Evolutionary conservation across 2,888 invertebrate genomes (phyloP), one percentile per base, ranked within the genome.

Genomic region (Tromatobia lineatoria): DNA sequence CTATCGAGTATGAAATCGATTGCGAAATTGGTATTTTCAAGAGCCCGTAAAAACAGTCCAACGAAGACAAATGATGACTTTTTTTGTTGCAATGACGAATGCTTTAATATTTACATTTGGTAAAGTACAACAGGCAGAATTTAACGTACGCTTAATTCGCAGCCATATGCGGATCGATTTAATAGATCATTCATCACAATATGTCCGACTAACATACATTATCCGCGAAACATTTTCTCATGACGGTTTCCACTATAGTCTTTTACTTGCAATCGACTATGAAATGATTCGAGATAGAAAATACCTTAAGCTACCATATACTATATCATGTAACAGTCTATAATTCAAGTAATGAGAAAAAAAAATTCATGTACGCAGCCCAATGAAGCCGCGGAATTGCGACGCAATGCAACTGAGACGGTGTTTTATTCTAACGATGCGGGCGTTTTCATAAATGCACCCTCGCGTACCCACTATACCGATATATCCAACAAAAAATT

Each of bases 261-360:
- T 50, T 45, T 80, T 25, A 11, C 64, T 66, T 20, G 42, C 47
- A 34, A 75, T 74, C 42, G 34, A 78, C 23, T 57, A 75, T 20
- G 47, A 59, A 47, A 50, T 73, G 52, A 64, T 66, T 64, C 78
- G 80, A 70, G 59, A 86, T 77, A 83, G 73, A 86, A 86, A 86
- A 86, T 79, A 80, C 59, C 78, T 83, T 73, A 79, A 83, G 66
- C 80, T 74, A 85, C 69, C 59, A 66, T 83, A 86, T 74, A 25
- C 80, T 59, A 82, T 59, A 82, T 66, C 70, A 83, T 76, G 42
- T 77, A 84, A 84, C 83, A 82, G 86, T 84, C 82, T 86, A 77
- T 82, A 76, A 57, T 84, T 76, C 61, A 29, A 66, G 71, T 75
- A 83, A 75, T 75, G 38, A 64, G 15, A 23, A 67, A 45, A 69